phyloP scores from a whole-genome alignment of 2,797 vertebrate genomes.

The Molothrus ater region DNA sequence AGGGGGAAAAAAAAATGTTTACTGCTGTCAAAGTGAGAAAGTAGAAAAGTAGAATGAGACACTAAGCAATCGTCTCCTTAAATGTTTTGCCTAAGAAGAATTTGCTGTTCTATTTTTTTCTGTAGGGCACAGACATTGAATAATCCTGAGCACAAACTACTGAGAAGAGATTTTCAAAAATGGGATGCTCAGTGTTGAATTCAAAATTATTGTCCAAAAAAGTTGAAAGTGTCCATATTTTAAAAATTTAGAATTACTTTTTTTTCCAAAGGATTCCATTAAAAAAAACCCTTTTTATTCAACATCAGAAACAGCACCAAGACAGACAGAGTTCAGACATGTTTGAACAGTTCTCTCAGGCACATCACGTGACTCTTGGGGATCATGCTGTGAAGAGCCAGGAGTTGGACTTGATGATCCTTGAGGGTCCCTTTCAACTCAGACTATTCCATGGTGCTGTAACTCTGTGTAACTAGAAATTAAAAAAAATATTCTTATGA shows the following conservation, averaged over 20 bases:
- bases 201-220: neutral
- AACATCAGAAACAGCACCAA: neutral
- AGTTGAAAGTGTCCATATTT: neutral
- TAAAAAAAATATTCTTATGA: neutral
- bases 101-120: neutral
- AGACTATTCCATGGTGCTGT: neutral
- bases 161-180: neutral
- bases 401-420: too few relatives aligned
- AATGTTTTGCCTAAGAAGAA: neutral
- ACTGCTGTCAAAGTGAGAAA: neutral
- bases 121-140: neutral
- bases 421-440: neutral
- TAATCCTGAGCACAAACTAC: neutral
- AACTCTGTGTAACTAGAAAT: neutral
- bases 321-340: neutral
- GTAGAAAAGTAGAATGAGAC: neutral
- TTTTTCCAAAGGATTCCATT: neutral
- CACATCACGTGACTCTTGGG: too few relatives aligned
- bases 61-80: neutral
- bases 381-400: neutral
- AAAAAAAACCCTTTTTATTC: accelerated
- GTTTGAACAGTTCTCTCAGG: neutral
- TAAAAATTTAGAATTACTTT: neutral
- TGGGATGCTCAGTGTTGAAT: neutral
- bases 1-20: neutral